Conservation (phyloP, 64 coral and sea anemone species). For the Trachythela sp. region DNA sequence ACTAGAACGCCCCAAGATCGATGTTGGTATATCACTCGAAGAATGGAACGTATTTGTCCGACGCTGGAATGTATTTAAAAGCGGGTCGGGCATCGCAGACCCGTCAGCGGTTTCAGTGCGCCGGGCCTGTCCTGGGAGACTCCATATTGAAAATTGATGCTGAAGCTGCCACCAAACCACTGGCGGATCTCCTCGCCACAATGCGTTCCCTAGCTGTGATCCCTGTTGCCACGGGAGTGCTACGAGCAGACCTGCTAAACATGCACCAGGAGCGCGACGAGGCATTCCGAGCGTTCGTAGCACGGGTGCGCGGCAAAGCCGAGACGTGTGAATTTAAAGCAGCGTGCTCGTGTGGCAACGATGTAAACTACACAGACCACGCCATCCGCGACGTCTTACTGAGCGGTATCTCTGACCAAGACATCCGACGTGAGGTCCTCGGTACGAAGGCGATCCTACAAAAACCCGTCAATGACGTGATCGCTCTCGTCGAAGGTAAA, state of each 20-base stretch:
- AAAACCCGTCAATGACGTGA: slow-evolving; percentile 12
- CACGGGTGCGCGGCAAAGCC: slow-evolving; percentile 16
- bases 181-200: neutral
- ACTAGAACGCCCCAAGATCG: slow-evolving; percentile 40
- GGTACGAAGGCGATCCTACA: slow-evolving; percentile 13
- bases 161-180: neutral
- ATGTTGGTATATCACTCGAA: neutral
- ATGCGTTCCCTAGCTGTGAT: slow-evolving; percentile 21
- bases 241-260: neutral
- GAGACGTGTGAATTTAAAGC: neutral
- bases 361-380: slow-evolving; percentile 31
- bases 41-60: slow-evolving; percentile 19
- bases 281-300: neutral
- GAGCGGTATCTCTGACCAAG: slow-evolving; percentile 3
- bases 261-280: slow-evolving; percentile 19
- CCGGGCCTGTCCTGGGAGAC: slow-evolving; percentile 4
- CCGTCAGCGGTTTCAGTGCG: slow-evolving; percentile 20
- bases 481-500: slow-evolving; percentile 27
- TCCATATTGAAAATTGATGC: neutral
- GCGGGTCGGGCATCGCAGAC: neutral
- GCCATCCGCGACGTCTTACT: neutral
- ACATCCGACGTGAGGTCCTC: slow-evolving; percentile 25
- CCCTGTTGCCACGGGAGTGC: slow-evolving; percentile 2
- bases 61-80: slow-evolving; percentile 25
- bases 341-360: neutral